These are phyloP conservation scores for Drosophila austrosaltans DNA, from an alignment of 2,888 invertebrate genomes.

Conservation along the genomic window DNA sequence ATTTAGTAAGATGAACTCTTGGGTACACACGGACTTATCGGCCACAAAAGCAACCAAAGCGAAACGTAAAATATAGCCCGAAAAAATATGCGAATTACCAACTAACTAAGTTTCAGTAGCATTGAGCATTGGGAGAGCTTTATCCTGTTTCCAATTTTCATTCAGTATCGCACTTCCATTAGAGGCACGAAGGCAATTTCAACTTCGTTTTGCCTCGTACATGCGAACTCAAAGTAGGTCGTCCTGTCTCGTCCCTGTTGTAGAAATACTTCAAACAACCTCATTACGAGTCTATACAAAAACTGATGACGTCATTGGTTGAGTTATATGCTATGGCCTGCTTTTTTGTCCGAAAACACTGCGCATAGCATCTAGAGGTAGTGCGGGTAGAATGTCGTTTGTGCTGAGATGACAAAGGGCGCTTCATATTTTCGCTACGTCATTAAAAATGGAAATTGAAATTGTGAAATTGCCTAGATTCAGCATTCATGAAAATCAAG, in stretches of 20 bases:
- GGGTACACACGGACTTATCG: slow-evolving; percentile 50
- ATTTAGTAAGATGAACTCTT: neutral
- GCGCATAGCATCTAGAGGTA: slow-evolving; percentile 38
- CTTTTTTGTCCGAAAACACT: slow-evolving; percentile 62
- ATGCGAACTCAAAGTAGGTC: slow-evolving; percentile 66
- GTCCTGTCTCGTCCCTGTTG: slow-evolving; percentile 50
- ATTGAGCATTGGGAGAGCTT: slow-evolving; percentile 40
- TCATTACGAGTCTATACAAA: slow-evolving; percentile 62
- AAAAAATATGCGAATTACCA: slow-evolving; percentile 59
- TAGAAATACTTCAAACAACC: slow-evolving; percentile 74
- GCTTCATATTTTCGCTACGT: neutral
- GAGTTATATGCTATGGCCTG: slow-evolving; percentile 56
- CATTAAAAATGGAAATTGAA: slow-evolving; percentile 21
- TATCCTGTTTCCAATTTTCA: slow-evolving; percentile 72
- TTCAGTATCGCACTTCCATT: slow-evolving; percentile 62
- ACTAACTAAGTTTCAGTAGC: slow-evolving; percentile 38
- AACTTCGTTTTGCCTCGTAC: neutral
- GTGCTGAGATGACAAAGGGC: slow-evolving; percentile 7
- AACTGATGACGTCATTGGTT: slow-evolving; percentile 77
- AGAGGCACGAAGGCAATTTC: slow-evolving; percentile 26
- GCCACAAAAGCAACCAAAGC: slow-evolving; percentile 27
- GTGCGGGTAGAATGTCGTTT: slow-evolving; percentile 15
- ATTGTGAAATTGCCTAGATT: slow-evolving; percentile 26
- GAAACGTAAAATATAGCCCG: slow-evolving; percentile 47
- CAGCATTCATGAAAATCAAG: slow-evolving; percentile 40